These are phyloP conservation scores for Scortum barcoo DNA, from an alignment of 2,113 vertebrate genomes.

Conservation along the genomic window DNA sequence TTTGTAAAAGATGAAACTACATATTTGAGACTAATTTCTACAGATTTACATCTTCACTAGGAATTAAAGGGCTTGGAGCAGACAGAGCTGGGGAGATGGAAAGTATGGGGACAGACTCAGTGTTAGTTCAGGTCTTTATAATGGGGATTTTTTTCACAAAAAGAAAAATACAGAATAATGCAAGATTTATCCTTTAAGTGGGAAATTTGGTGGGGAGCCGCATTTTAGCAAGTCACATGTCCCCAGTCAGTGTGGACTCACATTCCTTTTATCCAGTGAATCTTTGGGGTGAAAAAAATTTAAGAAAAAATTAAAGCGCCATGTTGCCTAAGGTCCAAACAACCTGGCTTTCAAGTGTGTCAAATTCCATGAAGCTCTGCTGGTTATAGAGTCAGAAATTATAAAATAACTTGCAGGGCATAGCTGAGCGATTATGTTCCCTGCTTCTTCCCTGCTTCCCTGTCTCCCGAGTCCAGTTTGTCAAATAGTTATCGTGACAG, in stretches of 20 bases:
- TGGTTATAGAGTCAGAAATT: constrained; percentile 4
- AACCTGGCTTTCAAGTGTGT: background rate
- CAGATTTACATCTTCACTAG: background rate
- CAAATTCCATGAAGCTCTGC: constrained; percentile 2
- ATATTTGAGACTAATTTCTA: background rate
- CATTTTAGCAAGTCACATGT: background rate
- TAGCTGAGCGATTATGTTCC: background rate
- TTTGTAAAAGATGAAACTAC: background rate
- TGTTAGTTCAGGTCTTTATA: background rate
- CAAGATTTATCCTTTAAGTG: background rate
- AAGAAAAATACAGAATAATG: background rate
- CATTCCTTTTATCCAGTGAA: background rate
- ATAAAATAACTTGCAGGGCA: background rate
- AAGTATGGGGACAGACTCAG: background rate
- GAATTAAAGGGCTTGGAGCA: background rate
- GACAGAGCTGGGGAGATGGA: background rate
- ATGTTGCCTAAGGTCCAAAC: constrained; percentile 7
- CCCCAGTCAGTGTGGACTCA: background rate
- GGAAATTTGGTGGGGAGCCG: background rate
- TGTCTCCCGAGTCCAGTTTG: background rate
- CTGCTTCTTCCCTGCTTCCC: too few relatives aligned
- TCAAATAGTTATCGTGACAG: background rate
- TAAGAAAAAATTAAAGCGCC: background rate
- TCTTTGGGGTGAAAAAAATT: background rate
- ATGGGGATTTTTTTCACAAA: background rate